A percentile compares a stretch with the other conserved stretches of the same genome.
Evolutionary conservation across 2,113 vertebrate species (phyloP).

Genomic region (Gallinago media): DNA sequence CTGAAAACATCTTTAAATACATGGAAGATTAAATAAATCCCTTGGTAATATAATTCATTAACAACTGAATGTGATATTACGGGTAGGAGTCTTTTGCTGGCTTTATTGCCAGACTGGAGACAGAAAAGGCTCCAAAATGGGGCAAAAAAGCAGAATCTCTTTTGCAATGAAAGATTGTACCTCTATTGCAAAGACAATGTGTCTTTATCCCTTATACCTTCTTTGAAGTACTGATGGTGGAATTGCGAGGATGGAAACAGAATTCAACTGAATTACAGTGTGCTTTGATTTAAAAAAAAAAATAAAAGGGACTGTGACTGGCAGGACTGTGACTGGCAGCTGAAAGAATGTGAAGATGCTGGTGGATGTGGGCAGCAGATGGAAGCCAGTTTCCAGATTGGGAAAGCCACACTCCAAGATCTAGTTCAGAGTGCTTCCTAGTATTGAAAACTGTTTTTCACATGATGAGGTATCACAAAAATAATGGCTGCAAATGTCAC

Average conservation of each 20-base stretch:
- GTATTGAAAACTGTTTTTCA: neutral
- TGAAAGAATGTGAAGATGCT: neutral
- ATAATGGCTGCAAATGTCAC: neutral
- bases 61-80: neutral
- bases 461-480: neutral
- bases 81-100: neutral
- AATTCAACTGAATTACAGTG: neutral
- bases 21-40: neutral
- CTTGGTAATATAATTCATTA: neutral
- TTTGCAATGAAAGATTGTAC: neutral
- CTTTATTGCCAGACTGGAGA: neutral
- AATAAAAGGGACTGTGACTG: accelerated
- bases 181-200: neutral
- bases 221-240: neutral
- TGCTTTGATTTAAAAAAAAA: neutral
- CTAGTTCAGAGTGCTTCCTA: neutral
- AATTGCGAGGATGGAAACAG: neutral
- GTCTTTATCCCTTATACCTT: neutral
- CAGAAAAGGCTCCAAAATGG: neutral
- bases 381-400: neutral
- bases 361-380: neutral
- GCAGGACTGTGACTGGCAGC: neutral
- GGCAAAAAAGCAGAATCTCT: neutral
- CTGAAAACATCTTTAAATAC: neutral
- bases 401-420: neutral